These are phyloP conservation scores for Bettongia penicillata DNA, from an alignment of 2,113 vertebrate genomes.

Conservation along the genomic window DNA sequence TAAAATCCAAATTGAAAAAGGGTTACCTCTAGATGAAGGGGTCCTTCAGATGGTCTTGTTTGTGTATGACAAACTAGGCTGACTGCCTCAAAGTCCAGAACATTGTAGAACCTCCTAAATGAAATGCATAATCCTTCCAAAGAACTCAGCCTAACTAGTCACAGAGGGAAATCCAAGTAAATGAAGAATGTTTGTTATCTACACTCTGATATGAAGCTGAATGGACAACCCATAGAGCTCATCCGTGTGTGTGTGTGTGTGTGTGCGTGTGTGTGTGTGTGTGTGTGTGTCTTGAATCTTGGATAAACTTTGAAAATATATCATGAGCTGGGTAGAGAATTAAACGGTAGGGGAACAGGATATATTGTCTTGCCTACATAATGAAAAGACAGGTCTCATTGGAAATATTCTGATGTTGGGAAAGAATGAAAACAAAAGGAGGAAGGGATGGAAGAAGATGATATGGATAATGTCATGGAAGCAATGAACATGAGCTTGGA, in stretches of 20 bases:
- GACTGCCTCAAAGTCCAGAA: background rate
- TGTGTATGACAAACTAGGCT: background rate
- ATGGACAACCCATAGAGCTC: background rate
- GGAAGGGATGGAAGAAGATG: background rate
- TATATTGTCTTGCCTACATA: background rate
- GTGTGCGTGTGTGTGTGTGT: no score
- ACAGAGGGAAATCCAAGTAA: background rate
- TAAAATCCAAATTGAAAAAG: background rate
- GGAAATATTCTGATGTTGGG: background rate
- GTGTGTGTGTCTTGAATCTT: background rate
- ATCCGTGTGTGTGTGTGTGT: background rate
- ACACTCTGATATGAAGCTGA: background rate
- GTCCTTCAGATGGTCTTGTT: background rate
- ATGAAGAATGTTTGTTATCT: background rate
- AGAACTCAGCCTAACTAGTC: background rate
- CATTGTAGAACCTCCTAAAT: background rate
- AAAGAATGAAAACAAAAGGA: background rate
- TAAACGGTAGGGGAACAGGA: background rate
- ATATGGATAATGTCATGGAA: background rate
- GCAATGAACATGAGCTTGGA: background rate
- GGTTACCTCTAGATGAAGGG: background rate
- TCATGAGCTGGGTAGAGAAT: background rate
- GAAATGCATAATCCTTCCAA: background rate
- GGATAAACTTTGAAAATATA: background rate
- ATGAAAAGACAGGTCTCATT: background rate